Conservation (phyloP, 2,797 vertebrate species). For the Gouania willdenowi region DNA sequence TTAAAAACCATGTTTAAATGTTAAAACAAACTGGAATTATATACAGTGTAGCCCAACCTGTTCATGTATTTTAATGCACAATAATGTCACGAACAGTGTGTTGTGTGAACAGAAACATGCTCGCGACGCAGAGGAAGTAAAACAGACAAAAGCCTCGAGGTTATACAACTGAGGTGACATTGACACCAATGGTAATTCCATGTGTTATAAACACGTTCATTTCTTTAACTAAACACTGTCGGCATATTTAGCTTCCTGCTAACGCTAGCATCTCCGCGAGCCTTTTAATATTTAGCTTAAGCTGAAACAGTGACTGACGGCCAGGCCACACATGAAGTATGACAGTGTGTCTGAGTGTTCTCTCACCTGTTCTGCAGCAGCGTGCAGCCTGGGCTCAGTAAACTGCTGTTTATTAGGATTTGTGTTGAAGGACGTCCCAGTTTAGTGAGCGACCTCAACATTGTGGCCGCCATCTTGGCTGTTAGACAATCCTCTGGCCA, state of each 20-base stretch:
- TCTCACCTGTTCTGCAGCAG: constrained; percentile 74
- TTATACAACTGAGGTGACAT: too few species aligned
- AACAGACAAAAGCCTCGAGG: too few species aligned
- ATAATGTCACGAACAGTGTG: too few species aligned
- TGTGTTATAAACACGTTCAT: too few species aligned
- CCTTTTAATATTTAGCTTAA: not conserved
- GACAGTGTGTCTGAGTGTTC: fast-evolving
- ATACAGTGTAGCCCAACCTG: too few species aligned
- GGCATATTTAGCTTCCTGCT: constrained; percentile 27
- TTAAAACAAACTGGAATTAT: too few species aligned
- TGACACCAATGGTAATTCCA: too few species aligned
- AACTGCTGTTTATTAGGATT: constrained; percentile 58
- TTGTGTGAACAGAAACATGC: too few species aligned
- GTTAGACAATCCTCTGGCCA: constrained; percentile 11
- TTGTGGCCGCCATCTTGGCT: constrained; percentile 75
- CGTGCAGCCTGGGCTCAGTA: constrained; percentile 52
- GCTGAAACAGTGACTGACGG: fast-evolving
- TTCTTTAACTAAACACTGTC: not conserved
- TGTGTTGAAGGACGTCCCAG: constrained; percentile 79
- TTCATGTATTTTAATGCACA: too few species aligned
- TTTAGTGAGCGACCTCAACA: constrained; percentile 76
- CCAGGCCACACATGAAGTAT: fast-evolving
- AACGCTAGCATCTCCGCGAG: constrained; percentile 14
- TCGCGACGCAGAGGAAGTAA: too few species aligned
- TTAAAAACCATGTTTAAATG: too few species aligned